These are phyloP conservation scores for Lepidotrigona ventralis DNA, from an alignment of 1,140 invertebrate genomes.

Conservation along the genomic window DNA sequence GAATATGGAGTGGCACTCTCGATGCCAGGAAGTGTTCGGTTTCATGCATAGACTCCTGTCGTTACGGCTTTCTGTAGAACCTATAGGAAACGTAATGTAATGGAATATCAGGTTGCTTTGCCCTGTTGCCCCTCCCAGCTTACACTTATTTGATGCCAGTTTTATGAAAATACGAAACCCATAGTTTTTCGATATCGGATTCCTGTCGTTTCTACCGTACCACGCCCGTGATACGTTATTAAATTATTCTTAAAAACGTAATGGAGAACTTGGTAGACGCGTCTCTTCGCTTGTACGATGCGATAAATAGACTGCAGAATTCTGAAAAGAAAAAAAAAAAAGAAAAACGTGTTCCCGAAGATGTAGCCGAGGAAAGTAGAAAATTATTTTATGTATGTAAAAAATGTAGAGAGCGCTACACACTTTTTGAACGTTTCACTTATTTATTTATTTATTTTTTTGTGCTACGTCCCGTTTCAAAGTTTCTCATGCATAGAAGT, in stretches of 20 bases:
- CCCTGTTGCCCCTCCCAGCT: slow-evolving; percentile 1
- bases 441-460: too few species aligned
- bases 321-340: too few species aligned
- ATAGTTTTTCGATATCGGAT: slow-evolving; percentile 3
- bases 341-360: too few species aligned
- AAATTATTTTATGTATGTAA: too few species aligned
- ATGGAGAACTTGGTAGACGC: neutral
- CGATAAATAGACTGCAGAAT: too few species aligned
- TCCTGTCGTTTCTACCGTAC: neutral
- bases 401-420: too few species aligned
- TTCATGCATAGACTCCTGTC: slow-evolving; percentile 44
- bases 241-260: neutral
- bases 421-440: too few species aligned
- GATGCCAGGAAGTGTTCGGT: slow-evolving; percentile 48
- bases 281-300: neutral
- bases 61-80: slow-evolving; percentile 46
- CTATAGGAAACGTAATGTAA: slow-evolving; percentile 43
- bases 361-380: too few species aligned
- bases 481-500: too few species aligned
- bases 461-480: too few species aligned
- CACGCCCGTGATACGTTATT: too few species aligned
- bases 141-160: slow-evolving; percentile 14
- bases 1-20: slow-evolving; percentile 34
- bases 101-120: slow-evolving; percentile 50
- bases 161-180: slow-evolving; percentile 46